Evolutionary conservation across 2,797 vertebrate genomes (phyloP).

Genomic region (Hippocampus kuda): DNA sequence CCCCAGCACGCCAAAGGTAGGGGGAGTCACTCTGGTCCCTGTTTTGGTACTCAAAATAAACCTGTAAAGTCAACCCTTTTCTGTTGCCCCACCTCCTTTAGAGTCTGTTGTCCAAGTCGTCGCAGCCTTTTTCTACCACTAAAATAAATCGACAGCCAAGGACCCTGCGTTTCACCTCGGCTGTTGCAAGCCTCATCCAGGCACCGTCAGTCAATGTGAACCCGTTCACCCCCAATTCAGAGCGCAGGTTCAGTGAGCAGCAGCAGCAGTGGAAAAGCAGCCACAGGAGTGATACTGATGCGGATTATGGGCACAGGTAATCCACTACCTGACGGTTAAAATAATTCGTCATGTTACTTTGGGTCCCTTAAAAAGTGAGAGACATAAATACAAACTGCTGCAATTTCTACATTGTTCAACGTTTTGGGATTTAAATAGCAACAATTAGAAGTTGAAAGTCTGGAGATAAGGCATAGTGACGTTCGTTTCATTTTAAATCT

Average conservation of each 20-base stretch:
- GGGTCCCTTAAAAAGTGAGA: too few species aligned
- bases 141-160: constrained; percentile 60
- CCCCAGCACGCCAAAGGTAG: constrained; percentile 83
- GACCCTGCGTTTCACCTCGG: constrained; percentile 50
- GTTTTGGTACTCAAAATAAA: not conserved
- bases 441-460: too few species aligned
- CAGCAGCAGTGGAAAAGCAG: constrained; percentile 61
- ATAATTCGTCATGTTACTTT: not conserved
- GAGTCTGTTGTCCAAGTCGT: constrained; percentile 74
- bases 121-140: constrained; percentile 58
- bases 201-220: constrained; percentile 81
- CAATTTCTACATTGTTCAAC: too few species aligned
- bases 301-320: constrained; percentile 53
- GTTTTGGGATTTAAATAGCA: too few species aligned
- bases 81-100: constrained; percentile 22
- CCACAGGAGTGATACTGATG: constrained; percentile 63
- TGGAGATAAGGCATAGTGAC: too few species aligned
- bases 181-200: constrained; percentile 38
- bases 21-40: not conserved
- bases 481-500: too few species aligned
- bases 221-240: constrained; percentile 85
- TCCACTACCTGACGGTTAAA: not conserved
- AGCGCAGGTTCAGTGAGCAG: constrained; percentile 61
- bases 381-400: too few species aligned
- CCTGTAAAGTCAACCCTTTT: not conserved